Conservation (phyloP, 1,140 invertebrate genomes). For the Achroia grisella region DNA sequence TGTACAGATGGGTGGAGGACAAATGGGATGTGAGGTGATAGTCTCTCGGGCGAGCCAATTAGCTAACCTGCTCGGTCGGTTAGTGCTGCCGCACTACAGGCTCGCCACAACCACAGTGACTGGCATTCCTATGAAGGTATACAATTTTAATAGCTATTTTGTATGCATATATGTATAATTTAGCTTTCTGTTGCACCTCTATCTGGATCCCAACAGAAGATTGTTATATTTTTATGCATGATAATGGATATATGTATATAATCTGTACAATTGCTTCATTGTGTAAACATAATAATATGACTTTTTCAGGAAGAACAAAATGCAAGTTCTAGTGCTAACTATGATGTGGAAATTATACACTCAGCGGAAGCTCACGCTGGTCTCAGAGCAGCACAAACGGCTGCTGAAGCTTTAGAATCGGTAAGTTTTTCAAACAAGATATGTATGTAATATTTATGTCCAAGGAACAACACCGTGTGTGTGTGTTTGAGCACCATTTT, state of each 20-base stretch:
- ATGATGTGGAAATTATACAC: conserved; percentile 97
- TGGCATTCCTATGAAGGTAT: conserved; percentile 96
- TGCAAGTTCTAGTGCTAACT: conserved; percentile 97
- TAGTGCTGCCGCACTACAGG: conserved; percentile 90
- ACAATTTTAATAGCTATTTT: too few species aligned
- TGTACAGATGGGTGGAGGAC: conserved; percentile 58
- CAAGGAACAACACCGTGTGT: too few species aligned
- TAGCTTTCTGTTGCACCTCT: neutral
- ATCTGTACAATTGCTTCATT: too few species aligned
- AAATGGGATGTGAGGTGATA: conserved; percentile 68
- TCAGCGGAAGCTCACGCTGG: conserved; percentile 87
- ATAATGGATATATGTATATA: too few species aligned
- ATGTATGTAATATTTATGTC: too few species aligned
- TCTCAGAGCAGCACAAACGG: conserved; percentile 76
- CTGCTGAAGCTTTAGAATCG: conserved; percentile 74
- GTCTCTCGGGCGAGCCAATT: conserved; percentile 63
- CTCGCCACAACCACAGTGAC: conserved; percentile 97
- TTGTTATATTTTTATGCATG: too few species aligned
- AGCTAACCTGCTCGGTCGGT: conserved; percentile 80
- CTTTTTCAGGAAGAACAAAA: conserved; percentile 91
- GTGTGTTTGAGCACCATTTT: too few species aligned
- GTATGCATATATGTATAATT: too few species aligned
- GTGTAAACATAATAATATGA: conserved; percentile 8
- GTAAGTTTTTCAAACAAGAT: conserved; percentile 45
- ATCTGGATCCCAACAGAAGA: too few species aligned